Conservation (phyloP, 2,888 invertebrate genomes). For the Sphaerophoria taeniata region DNA sequence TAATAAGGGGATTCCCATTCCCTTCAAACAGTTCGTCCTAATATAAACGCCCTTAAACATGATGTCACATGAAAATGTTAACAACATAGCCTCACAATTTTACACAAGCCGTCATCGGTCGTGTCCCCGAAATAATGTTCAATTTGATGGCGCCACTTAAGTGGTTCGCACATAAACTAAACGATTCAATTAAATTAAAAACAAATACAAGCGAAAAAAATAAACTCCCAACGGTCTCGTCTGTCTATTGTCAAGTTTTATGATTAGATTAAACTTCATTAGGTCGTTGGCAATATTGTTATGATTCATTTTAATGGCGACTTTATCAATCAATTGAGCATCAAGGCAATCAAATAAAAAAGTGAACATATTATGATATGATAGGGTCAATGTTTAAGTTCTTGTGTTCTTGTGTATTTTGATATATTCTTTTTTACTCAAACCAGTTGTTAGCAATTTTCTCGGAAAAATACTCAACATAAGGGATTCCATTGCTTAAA, state of each 20-base stretch:
- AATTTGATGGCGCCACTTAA: constrained; percentile 35
- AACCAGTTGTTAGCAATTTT: background rate
- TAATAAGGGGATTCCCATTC: no score
- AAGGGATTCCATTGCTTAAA: no score
- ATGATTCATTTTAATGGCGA: constrained; percentile 22
- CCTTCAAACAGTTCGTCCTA: no score
- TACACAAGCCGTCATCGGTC: background rate
- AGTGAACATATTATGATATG: background rate
- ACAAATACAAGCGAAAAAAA: constrained; percentile 27
- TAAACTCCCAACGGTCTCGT: background rate
- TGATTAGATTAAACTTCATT: constrained; percentile 47
- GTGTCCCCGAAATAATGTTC: background rate
- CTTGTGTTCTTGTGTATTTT: background rate
- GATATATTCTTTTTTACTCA: background rate
- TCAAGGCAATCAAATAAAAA: background rate
- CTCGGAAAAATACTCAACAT: background rate
- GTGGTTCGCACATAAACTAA: background rate
- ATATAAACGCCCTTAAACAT: no score
- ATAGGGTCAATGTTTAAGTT: background rate
- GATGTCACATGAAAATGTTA: background rate
- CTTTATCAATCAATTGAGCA: constrained; percentile 18
- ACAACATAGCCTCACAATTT: background rate
- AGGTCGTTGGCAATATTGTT: constrained; percentile 34
- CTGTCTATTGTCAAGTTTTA: constrained; percentile 1
- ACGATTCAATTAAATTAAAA: constrained; percentile 27